A percentile compares a stretch with the other conserved stretches of the same genome.
phyloP scores from a whole-genome alignment of 2,888 invertebrate species.

The Rhingia rostrata region DNA sequence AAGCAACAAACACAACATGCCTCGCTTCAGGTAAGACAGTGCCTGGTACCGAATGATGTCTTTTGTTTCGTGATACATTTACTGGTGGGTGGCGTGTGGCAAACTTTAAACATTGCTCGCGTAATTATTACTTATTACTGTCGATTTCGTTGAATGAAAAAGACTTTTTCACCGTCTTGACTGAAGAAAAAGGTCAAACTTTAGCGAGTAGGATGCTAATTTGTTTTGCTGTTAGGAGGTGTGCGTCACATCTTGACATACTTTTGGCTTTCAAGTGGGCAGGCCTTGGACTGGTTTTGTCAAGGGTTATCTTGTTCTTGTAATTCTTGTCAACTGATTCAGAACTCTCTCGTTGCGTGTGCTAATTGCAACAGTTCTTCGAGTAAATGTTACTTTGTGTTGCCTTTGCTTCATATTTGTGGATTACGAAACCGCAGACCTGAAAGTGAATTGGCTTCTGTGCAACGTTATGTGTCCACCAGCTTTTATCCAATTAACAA shows the following conservation, averaged over 20 bases:
- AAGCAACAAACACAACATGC: not conserved
- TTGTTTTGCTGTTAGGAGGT: constrained; percentile 22
- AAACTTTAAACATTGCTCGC: constrained; percentile 57
- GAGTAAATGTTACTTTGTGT: constrained; percentile 30
- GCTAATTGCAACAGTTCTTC: constrained; percentile 5
- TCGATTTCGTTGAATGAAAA: constrained; percentile 53
- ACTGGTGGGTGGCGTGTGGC: constrained; percentile 58
- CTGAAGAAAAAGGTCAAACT: constrained; percentile 59
- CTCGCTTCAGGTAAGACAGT: constrained; percentile 21
- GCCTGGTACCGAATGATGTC: constrained; percentile 28
- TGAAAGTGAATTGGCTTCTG: constrained; percentile 10
- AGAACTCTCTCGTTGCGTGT: not conserved
- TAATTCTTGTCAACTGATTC: not conserved
- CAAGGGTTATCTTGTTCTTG: constrained; percentile 35
- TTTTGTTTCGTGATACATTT: constrained; percentile 36
- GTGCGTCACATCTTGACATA: constrained; percentile 44
- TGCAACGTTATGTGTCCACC: not conserved
- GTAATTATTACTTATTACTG: constrained; percentile 60
- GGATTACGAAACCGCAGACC: constrained; percentile 18
- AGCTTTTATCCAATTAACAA: constrained; percentile 57
- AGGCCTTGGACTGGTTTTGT: constrained; percentile 57
- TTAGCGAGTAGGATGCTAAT: constrained; percentile 64
- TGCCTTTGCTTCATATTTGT: not conserved
- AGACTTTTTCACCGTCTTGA: constrained; percentile 7
- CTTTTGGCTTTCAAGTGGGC: constrained; percentile 20